Evolutionary conservation across 2,888 invertebrate species (phyloP).

Genomic region (Brenthis ino): DNA sequence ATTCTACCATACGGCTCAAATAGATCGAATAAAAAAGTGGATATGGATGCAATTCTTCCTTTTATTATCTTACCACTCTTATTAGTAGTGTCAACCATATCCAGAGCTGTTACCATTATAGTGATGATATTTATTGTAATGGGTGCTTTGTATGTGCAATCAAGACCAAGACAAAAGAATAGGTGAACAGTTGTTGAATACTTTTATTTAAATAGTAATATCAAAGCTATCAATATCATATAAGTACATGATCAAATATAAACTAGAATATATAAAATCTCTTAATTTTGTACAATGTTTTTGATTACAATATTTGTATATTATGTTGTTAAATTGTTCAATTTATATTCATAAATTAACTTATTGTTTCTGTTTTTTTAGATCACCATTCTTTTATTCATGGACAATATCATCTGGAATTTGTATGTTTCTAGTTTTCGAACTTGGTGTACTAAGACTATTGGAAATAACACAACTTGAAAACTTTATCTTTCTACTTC

Average conservation of each 20-base stretch:
- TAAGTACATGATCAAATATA: too few relatives aligned
- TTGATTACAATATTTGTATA: neutral
- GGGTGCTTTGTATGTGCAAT: slow-evolving; percentile 69
- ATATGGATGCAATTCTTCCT: slow-evolving; percentile 65
- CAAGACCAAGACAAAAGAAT: slow-evolving; percentile 73
- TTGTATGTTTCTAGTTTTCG: slow-evolving; percentile 86
- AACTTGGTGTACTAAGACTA: slow-evolving; percentile 86
- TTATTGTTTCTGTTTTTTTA: slow-evolving; percentile 47
- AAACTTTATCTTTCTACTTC: slow-evolving; percentile 67
- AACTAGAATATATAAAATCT: too few relatives aligned
- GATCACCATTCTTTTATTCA: slow-evolving; percentile 88
- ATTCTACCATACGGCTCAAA: slow-evolving; percentile 54
- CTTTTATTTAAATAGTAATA: too few relatives aligned
- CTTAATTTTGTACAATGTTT: neutral
- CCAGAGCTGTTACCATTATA: slow-evolving; percentile 60
- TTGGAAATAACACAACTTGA: slow-evolving; percentile 84
- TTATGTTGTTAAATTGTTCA: neutral
- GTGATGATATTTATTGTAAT: slow-evolving; percentile 70
- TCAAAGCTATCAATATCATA: too few relatives aligned
- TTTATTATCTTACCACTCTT: slow-evolving; percentile 69
- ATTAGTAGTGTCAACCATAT: slow-evolving; percentile 63
- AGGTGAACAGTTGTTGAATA: slow-evolving; percentile 49
- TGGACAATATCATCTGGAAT: slow-evolving; percentile 88
- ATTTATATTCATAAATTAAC: slow-evolving; percentile 1
- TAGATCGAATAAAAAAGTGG: slow-evolving; percentile 62